Conservation (phyloP, 1,140 invertebrate genomes). For the Drosophila repletoides region DNA sequence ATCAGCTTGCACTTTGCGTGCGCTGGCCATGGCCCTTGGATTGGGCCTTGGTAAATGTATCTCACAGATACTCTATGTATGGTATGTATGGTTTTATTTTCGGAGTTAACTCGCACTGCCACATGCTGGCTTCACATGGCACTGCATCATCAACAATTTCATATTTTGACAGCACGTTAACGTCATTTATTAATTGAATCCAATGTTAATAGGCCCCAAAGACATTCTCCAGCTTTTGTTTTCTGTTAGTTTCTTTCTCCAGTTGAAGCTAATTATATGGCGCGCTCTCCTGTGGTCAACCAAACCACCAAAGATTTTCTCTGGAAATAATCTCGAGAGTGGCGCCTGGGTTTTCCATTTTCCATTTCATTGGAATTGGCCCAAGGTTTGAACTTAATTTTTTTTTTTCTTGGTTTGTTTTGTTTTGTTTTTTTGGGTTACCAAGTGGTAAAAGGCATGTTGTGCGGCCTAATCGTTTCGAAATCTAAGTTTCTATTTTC, state of each 20-base stretch:
- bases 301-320: constrained; percentile 30
- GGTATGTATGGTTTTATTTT: neutral
- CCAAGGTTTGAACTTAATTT: constrained; percentile 48
- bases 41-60: constrained; percentile 30
- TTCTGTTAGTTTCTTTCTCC: constrained; percentile 1
- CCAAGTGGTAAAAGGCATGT: constrained; percentile 44
- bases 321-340: constrained; percentile 46
- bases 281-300: constrained; percentile 59
- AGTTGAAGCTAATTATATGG: constrained; percentile 52
- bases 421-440: neutral
- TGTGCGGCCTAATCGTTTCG: constrained; percentile 66
- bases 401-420: neutral
- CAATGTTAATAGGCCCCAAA: constrained; percentile 47
- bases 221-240: constrained; percentile 45
- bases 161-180: constrained; percentile 80
- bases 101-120: constrained; percentile 13
- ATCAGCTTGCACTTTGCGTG: constrained; percentile 68
- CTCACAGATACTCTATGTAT: constrained; percentile 42
- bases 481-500: constrained; percentile 59
- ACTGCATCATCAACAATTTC: constrained; percentile 69
- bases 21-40: neutral
- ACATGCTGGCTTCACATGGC: constrained; percentile 64
- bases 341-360: constrained; percentile 69
- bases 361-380: constrained; percentile 67
- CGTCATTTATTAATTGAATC: constrained; percentile 79